These are phyloP conservation scores for Apodemus speciosus DNA, from an alignment of 2,113 vertebrate species.

Conservation along the genomic window DNA sequence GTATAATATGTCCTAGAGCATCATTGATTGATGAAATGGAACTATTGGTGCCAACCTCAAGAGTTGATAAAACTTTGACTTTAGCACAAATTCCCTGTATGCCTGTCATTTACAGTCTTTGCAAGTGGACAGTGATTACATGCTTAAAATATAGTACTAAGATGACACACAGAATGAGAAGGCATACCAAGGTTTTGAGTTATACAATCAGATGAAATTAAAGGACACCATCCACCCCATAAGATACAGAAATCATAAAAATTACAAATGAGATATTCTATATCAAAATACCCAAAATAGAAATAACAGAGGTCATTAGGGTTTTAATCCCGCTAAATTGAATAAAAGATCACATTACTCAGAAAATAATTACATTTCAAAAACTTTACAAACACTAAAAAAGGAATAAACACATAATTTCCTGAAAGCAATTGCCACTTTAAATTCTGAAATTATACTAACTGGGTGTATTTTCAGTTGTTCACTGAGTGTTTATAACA, in stretches of 20 bases:
- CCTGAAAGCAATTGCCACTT: neutral
- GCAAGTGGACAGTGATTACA: neutral
- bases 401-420: neutral
- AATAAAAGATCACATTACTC: neutral
- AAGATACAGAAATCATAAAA: neutral
- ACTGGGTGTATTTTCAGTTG: neutral
- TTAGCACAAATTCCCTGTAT: neutral
- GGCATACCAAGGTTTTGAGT: neutral
- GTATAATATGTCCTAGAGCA: neutral
- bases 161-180: neutral
- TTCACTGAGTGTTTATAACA: neutral
- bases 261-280: neutral
- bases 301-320: neutral
- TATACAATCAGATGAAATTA: neutral
- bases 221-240: neutral
- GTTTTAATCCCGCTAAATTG: neutral
- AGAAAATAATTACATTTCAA: neutral
- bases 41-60: neutral
- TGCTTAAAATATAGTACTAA: neutral
- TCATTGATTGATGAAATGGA: neutral
- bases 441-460: neutral
- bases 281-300: neutral
- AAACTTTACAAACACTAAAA: neutral
- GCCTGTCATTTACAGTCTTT: neutral
- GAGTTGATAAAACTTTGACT: neutral